Conservation (phyloP, 2,113 vertebrate genomes). For the Erythrolamprus reginae region DNA sequence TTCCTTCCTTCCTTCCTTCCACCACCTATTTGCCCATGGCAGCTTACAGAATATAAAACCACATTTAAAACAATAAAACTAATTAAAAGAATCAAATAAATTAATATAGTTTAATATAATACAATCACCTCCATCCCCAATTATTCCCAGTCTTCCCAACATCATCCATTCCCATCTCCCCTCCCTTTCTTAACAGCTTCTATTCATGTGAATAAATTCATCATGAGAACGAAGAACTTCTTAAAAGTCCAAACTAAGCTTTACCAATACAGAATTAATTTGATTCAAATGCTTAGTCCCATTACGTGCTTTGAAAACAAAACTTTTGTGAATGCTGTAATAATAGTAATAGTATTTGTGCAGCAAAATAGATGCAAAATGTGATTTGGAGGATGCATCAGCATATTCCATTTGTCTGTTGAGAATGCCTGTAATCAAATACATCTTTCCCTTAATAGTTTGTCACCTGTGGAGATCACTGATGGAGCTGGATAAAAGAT, state of each 20-base stretch:
- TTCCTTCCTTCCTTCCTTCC: too few relatives aligned
- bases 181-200: not conserved
- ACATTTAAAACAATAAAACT: too few relatives aligned
- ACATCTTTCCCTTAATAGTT: not conserved
- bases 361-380: not conserved
- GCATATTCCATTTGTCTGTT: not conserved
- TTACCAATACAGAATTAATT: not conserved
- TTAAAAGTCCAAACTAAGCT: not conserved
- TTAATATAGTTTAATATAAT: too few relatives aligned
- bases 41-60: too few relatives aligned
- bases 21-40: too few relatives aligned
- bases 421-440: not conserved
- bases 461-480: not conserved
- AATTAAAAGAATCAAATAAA: too few relatives aligned
- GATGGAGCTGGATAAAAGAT: not conserved
- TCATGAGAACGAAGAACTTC: too few relatives aligned
- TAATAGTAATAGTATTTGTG: not conserved
- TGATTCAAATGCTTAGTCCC: not conserved
- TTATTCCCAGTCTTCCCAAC: not conserved
- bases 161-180: not conserved
- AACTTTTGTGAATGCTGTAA: not conserved
- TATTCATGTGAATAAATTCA: not conserved
- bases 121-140: too few relatives aligned
- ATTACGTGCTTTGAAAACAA: not conserved
- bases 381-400: not conserved